Base-by-base conservation (phyloP, 2,113 vertebrate genomes). In the Callionymus lyra region DNA sequence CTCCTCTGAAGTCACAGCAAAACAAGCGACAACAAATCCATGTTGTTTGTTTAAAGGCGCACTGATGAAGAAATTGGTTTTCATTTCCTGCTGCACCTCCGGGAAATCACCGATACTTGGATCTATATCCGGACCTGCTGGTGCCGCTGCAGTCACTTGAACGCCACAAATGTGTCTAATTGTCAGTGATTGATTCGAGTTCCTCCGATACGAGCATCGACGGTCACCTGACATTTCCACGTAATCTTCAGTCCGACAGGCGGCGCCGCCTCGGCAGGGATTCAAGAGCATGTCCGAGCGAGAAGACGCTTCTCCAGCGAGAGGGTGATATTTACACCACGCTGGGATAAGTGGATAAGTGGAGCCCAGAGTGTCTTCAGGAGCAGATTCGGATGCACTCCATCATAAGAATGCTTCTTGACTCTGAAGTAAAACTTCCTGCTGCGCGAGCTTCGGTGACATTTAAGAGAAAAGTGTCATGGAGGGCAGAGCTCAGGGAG, bases 101-200 rank as follows among this genome's bases (percentile, higher is more conserved):
- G 47, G 68, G 71, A 63, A 76, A 74, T 68, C 57, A 56, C 47
- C 40, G 40, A 42, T 33, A 6, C 32, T 11, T 8, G 41, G 63
- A 79, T 79, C 68, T 52, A 74, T 79, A 69, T 50, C 31, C 38
- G 1, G 6, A 34, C 31, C 58, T 32, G 15, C 51, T 56, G 41
- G 67, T 57, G 54, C 39, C 36, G 64, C 52, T 60, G 47, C 2
- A 31, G 52, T 54, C 64, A 49, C 50, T 66, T 47, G 43, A 59
- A 65, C 13, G 44, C 47, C 59, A 77, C 69, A 68, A 68, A 74
- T 61, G 64, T 63, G 56, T 69, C 56, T 78, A 79, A 82, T 81
- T 82, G 75, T 68, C 68, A 69, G 54, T 64, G 72, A 82, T 81
- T 82, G 78, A 81, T 82, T 76, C 77, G 64, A 1, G 41, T 38